Evolutionary conservation across 1,140 invertebrate genomes (phyloP).

Genomic region (Physella acuta): DNA sequence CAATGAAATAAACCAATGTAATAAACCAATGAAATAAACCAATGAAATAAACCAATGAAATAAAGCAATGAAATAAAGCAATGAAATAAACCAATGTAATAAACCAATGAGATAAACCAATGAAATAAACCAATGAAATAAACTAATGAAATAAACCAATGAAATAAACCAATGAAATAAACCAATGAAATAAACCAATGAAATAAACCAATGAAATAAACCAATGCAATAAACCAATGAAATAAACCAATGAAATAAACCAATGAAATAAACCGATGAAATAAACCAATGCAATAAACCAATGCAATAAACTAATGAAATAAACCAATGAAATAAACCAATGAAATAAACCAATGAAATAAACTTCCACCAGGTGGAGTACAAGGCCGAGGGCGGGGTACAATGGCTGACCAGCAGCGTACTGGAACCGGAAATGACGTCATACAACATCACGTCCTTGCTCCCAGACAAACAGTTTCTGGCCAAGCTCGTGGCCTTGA

Average conservation of each 20-base stretch:
- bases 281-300: constrained; percentile 7
- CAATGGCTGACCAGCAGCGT: constrained; percentile 1
- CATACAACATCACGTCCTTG: constrained; percentile 23
- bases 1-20: too few relatives aligned
- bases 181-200: background rate
- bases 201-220: background rate
- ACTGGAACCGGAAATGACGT: constrained; percentile 13
- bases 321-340: background rate
- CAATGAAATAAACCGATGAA: background rate
- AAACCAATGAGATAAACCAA: too few relatives aligned
- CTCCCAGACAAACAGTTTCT: constrained; percentile 3
- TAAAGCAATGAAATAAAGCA: too few relatives aligned
- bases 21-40: too few relatives aligned
- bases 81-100: too few relatives aligned
- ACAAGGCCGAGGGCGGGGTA: constrained; percentile 4
- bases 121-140: too few relatives aligned
- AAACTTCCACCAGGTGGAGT: constrained; percentile 17
- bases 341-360: constrained; percentile 13
- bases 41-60: too few relatives aligned
- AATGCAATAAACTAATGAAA: too few relatives aligned
- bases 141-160: too few relatives aligned
- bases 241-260: background rate
- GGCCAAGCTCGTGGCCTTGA: constrained; percentile 24
- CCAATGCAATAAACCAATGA: too few relatives aligned
- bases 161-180: background rate